phyloP scores from a whole-genome alignment of 1,140 invertebrate species.

The Bombus haemorrhoidalis region DNA sequence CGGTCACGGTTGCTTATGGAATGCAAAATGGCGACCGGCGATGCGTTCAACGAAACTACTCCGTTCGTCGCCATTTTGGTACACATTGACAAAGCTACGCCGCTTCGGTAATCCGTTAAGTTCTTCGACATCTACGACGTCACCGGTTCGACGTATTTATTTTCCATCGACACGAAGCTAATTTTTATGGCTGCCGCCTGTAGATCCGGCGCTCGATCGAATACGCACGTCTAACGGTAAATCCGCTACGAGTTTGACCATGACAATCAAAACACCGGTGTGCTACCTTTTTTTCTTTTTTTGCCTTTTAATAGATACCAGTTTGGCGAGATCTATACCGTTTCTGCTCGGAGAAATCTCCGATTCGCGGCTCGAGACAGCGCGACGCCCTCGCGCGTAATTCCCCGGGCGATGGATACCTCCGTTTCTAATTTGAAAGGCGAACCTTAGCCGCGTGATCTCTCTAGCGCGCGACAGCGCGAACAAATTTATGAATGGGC shows the following conservation, averaged over 20 bases:
- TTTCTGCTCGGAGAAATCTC: conserved; percentile 59
- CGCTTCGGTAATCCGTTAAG: conserved; percentile 35
- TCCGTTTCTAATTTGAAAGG: conserved; percentile 23
- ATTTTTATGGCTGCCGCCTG: conserved; percentile 17
- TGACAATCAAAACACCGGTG: conserved; percentile 30
- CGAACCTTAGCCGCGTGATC: background rate
- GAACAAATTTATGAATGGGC: conserved; percentile 36
- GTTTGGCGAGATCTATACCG: conserved; percentile 60
- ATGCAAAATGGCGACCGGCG: conserved; percentile 61
- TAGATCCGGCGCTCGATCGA: background rate
- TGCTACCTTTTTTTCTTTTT: conserved; percentile 50
- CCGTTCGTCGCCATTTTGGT: conserved; percentile 61
- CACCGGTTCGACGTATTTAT: background rate
- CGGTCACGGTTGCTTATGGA: conserved; percentile 61
- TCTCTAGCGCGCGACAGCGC: background rate
- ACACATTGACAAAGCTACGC: conserved; percentile 17
- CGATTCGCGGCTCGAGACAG: conserved; percentile 71
- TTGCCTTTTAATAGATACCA: conserved; percentile 50
- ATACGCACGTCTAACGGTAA: conserved; percentile 18
- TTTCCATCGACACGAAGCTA: background rate
- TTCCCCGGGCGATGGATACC: background rate
- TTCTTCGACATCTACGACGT: background rate
- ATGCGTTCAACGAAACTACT: conserved; percentile 57
- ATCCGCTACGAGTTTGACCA: conserved; percentile 23
- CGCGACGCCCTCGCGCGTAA: conserved; percentile 66